Evolutionary conservation across 2,113 vertebrate genomes (phyloP).

Genomic region (Rhea americana): DNA sequence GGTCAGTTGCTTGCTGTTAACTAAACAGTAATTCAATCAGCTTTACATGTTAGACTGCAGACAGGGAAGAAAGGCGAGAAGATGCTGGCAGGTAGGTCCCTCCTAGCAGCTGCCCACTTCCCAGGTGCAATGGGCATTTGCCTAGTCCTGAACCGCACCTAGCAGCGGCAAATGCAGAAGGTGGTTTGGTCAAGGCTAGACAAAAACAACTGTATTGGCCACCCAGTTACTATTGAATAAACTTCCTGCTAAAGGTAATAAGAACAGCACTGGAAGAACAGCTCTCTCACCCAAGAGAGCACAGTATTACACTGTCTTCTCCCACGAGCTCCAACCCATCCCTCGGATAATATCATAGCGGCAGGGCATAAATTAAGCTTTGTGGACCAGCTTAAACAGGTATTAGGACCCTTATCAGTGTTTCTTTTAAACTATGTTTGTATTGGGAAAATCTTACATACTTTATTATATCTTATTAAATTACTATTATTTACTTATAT

Average conservation of each 20-base stretch:
- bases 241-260: not conserved
- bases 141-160: not conserved
- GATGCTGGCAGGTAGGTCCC: not conserved
- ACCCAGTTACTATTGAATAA: not conserved
- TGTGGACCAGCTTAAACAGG: fast-evolving
- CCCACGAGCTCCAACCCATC: not conserved
- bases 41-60: not conserved
- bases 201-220: fast-evolving
- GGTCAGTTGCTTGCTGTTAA: not conserved
- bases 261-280: not conserved
- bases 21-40: not conserved
- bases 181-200: not conserved
- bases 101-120: fast-evolving
- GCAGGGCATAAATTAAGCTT: not conserved
- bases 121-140: not conserved
- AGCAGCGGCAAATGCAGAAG: not conserved
- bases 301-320: not conserved
- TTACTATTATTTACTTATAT: not conserved
- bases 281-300: not conserved
- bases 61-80: fast-evolving
- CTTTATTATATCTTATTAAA: not conserved
- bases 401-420: not conserved
- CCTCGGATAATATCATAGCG: not conserved
- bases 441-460: fast-evolving
- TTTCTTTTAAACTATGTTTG: not conserved